A percentile compares a stretch with the other conserved stretches of the same genome.
Evolutionary conservation across 2,888 invertebrate species (phyloP).

Genomic region (Lingula anatina): DNA sequence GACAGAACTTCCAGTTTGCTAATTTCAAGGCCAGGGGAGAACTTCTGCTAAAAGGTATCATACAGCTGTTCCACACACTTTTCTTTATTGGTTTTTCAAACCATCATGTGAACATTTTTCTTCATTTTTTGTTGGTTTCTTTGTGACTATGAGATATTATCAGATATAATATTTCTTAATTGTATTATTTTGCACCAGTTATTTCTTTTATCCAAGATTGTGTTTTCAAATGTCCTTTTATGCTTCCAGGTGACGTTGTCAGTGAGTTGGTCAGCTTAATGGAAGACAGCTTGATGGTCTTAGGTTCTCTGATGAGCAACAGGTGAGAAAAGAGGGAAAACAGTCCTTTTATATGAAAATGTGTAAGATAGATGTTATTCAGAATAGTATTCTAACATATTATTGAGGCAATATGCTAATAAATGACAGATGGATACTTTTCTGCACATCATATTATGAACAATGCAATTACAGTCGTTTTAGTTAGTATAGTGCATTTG

Average conservation of each 20-base stretch:
- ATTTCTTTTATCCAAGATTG: neutral
- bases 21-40: constrained; percentile 79
- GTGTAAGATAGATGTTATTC: too few species aligned
- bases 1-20: constrained; percentile 67
- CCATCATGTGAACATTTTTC: neutral
- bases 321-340: constrained; percentile 61
- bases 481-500: too few species aligned
- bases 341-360: neutral
- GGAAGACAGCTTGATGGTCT: constrained; percentile 82
- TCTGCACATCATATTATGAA: too few species aligned
- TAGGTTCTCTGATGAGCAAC: constrained; percentile 79
- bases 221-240: neutral
- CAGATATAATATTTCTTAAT: neutral
- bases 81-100: too few species aligned
- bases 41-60: constrained; percentile 66
- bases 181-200: neutral
- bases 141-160: neutral
- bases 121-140: too few species aligned
- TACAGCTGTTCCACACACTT: neutral
- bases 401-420: too few species aligned
- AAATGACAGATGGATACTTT: too few species aligned
- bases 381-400: too few species aligned
- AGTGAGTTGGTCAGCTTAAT: constrained; percentile 70
- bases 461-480: too few species aligned
- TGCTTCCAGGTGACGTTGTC: constrained; percentile 60